phyloP scores from a whole-genome alignment of 2,888 invertebrate genomes.

The Stegophylla sp. region DNA sequence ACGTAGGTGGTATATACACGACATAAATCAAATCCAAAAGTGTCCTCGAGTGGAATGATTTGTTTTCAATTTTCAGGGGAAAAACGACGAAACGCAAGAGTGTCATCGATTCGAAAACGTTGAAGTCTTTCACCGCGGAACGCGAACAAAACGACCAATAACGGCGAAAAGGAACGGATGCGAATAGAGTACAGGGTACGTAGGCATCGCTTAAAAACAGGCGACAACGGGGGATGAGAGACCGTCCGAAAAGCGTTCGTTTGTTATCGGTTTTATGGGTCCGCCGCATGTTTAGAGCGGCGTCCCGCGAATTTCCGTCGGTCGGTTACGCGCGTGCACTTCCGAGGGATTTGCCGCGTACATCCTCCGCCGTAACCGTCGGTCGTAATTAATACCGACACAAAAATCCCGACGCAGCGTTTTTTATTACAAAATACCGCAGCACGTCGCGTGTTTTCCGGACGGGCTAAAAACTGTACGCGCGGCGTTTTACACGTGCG shows the following conservation, averaged over 20 bases:
- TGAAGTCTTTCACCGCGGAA: constrained; percentile 8
- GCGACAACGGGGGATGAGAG: neutral
- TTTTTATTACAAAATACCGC: neutral
- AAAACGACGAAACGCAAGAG: neutral
- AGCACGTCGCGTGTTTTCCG: too few species aligned
- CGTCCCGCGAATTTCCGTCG: too few species aligned
- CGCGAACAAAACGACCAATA: neutral
- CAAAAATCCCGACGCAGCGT: neutral
- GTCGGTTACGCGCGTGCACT: too few species aligned
- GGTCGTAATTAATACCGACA: constrained; percentile 15
- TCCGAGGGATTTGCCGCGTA: too few species aligned
- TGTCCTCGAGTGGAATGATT: neutral
- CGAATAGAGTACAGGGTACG: too few species aligned
- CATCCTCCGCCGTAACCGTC: too few species aligned
- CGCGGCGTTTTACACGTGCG: too few species aligned
- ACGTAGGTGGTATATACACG: too few species aligned
- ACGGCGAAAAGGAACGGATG: neutral
- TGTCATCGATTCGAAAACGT: neutral
- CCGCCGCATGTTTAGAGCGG: too few species aligned
- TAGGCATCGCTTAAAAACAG: too few species aligned
- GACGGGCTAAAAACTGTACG: neutral
- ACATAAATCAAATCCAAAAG: constrained; percentile 27
- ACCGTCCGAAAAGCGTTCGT: neutral
- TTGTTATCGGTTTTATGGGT: too few species aligned
- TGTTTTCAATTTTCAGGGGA: neutral